Evolutionary conservation across 64 coral and sea anemone species (phyloP), one percentile per base, ranked within the genome.

Genomic region (Stichodactyla mertensii): DNA sequence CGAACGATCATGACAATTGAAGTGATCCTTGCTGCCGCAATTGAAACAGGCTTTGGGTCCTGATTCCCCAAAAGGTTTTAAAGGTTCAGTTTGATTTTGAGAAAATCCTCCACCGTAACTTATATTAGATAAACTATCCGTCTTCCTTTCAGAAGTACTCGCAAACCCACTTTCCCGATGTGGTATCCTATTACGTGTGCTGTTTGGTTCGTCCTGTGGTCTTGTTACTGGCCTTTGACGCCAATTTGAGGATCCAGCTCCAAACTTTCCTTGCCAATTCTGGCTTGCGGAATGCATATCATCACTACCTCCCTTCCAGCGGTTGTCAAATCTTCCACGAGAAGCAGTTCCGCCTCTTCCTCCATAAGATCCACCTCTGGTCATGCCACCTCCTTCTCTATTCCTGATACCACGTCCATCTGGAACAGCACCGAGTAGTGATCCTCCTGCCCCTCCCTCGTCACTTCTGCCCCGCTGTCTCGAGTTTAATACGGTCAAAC

Each of bases 31-130:
- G 54, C 90, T 92, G 5, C 90, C 90, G 23, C 90, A 92, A 10
- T 81, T 92, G 1, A 87, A 86, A 67, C 90, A 92, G 11, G 90
- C 85, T 57, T 92, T 92, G 5, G 79, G 85, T 58, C 90, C 90
- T 55, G 85, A 61, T 4, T 59, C 84, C 22, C 90, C 90, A 70
- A 92, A 92, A 16, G 57, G 84, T 67, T 83, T 83, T 20, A 84
- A 52, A 16, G 67, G 70, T 55, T 90, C 89, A n/a, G 16, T 81
- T 10, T 19, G 13, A 51, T 7, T 9, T 19, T 51, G 64, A 64
- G 89, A 86, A 10, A 18, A 64, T 4, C 57, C 54, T 23, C 64
- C 66, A 28, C 57, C 16, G 8, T 57, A 66, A 60, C 27, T 70
- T 31, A 85, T 55, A n/a, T 8, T 19, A 14, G 55, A 6, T 28